A percentile compares a stretch with the other conserved stretches of the same genome.
phyloP scores from a whole-genome alignment of 2,888 invertebrate genomes.

The Aromia moschata region DNA sequence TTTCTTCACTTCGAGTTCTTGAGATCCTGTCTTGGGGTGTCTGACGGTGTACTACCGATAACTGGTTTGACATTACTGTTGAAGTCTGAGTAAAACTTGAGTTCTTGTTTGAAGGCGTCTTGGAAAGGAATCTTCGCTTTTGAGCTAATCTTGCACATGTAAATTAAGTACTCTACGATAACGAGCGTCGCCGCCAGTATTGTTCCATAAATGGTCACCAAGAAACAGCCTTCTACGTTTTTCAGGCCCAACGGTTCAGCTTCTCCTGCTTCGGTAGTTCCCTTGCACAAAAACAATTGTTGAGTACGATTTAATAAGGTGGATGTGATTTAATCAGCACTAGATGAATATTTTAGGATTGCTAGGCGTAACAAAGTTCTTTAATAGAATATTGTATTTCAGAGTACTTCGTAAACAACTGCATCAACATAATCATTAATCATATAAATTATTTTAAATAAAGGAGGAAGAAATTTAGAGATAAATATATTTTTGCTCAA shows the following conservation, averaged over 20 bases:
- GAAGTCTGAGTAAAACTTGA: constrained; percentile 49
- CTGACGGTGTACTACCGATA: constrained; percentile 26
- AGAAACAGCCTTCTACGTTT: constrained; percentile 54
- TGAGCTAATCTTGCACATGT: constrained; percentile 41
- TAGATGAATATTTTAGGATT: no score
- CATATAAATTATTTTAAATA: no score
- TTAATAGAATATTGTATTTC: no score
- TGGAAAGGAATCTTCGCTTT: constrained; percentile 42
- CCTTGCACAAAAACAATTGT: no score
- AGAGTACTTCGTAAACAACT: no score
- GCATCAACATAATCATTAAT: no score
- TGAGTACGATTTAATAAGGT: no score
- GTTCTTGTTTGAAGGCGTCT: constrained; percentile 45
- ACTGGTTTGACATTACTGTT: constrained; percentile 51
- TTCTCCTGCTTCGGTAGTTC: constrained; percentile 39
- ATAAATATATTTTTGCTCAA: no score
- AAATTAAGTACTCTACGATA: constrained; percentile 45
- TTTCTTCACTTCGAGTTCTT: constrained; percentile 21
- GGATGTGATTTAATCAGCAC: no score
- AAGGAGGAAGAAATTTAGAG: no score
- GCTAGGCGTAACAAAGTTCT: no score
- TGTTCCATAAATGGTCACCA: constrained; percentile 52
- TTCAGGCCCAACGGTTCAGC: constrained; percentile 51
- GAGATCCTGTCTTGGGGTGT: constrained; percentile 25
- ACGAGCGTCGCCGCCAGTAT: constrained; percentile 46